Percentiles rank a stretch among this genome's conserved stretches.
Evolutionary conservation across 2,797 vertebrate genomes (phyloP).

Genomic region (Erpetoichthys calabaricus): DNA sequence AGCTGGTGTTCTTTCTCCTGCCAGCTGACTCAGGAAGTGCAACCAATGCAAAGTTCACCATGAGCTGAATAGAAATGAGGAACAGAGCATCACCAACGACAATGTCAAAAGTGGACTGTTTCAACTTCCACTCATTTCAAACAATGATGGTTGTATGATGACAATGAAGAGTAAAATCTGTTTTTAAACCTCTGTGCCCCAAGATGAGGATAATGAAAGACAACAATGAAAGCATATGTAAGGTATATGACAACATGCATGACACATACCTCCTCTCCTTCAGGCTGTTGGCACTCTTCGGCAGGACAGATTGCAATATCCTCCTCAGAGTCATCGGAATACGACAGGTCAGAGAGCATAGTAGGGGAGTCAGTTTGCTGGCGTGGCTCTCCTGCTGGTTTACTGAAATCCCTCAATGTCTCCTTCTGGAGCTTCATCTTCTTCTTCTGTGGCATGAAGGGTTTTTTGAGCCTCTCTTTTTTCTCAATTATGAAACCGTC

Average conservation of each 20-base stretch:
- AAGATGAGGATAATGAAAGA: too few species aligned
- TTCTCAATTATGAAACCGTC: slow-evolving; percentile 41
- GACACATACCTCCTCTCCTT: slow-evolving; percentile 81
- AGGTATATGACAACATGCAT: neutral
- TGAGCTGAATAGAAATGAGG: too few species aligned
- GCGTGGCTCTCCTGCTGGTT: slow-evolving; percentile 30
- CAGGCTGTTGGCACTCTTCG: slow-evolving; percentile 80
- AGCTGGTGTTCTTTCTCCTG: too few species aligned
- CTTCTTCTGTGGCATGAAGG: slow-evolving; percentile 24
- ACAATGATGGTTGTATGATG: too few species aligned
- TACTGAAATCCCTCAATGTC: slow-evolving; percentile 48
- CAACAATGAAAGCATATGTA: too few species aligned
- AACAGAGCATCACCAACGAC: too few species aligned
- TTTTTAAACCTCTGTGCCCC: too few species aligned
- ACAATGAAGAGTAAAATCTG: too few species aligned
- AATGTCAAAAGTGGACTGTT: too few species aligned
- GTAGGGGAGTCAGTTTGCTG: slow-evolving; percentile 34
- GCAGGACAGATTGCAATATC: slow-evolving; percentile 90
- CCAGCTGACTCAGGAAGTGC: too few species aligned
- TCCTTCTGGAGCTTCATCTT: slow-evolving; percentile 67
- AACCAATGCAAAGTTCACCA: too few species aligned
- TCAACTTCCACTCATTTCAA: too few species aligned
- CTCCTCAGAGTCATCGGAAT: slow-evolving; percentile 85
- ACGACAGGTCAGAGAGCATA: slow-evolving; percentile 52
- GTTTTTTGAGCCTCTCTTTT: slow-evolving; percentile 41